phyloP scores from a whole-genome alignment of 2,888 invertebrate species.

The Andricus quercusramuli region DNA sequence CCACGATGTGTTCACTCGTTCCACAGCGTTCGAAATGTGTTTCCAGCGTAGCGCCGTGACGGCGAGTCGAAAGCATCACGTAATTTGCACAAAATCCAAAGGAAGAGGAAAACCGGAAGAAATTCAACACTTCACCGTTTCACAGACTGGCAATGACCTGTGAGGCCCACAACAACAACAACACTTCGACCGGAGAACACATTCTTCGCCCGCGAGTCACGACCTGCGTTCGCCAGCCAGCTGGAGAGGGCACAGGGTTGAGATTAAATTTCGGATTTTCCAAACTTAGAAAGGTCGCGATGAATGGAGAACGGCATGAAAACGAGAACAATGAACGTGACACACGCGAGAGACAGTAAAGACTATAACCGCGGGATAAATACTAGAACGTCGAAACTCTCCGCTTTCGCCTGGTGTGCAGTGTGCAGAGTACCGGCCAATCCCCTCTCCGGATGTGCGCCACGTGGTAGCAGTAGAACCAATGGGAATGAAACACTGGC shows the following conservation, averaged over 20 bases:
- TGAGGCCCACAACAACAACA: conserved; percentile 30
- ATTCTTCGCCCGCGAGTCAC: conserved; percentile 10
- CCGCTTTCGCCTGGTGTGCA: conserved; percentile 44
- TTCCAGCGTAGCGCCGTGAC: conserved; percentile 43
- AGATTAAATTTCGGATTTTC: neutral
- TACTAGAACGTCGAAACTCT: conserved; percentile 71
- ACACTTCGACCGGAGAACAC: conserved; percentile 23
- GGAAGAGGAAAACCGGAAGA: conserved; percentile 32
- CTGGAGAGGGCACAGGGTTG: neutral
- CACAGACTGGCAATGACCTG: conserved; percentile 1
- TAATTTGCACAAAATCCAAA: conserved; percentile 17
- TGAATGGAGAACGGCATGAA: conserved; percentile 57
- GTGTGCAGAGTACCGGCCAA: conserved; percentile 63
- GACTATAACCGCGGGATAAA: conserved; percentile 72
- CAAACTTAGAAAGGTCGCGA: conserved; percentile 11
- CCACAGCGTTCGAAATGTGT: conserved; percentile 37
- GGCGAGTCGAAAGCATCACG: conserved; percentile 42
- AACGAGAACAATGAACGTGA: conserved; percentile 54
- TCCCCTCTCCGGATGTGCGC: conserved; percentile 63
- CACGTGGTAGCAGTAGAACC: conserved; percentile 59
- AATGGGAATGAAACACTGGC: neutral
- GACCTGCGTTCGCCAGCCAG: conserved; percentile 40
- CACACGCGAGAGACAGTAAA: conserved; percentile 23
- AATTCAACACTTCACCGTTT: conserved; percentile 32
- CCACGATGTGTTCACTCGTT: conserved; percentile 58